These are phyloP conservation scores for Sebastes matsubarae DNA, from an alignment of 2,797 vertebrate genomes.

Conservation along the genomic window DNA sequence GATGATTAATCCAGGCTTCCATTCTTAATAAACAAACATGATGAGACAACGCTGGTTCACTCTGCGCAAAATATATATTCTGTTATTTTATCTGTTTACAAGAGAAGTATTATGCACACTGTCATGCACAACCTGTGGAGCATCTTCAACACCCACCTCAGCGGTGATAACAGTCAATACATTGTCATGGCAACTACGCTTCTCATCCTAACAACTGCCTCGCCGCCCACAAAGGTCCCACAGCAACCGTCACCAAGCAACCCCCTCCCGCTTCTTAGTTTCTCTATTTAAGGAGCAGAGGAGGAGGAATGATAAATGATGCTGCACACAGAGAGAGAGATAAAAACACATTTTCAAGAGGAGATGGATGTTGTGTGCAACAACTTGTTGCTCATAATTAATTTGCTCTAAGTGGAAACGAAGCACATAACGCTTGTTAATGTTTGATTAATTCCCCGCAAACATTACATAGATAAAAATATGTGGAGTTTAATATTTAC, in stretches of 20 bases:
- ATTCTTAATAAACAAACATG: background rate
- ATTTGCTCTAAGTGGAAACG: conserved; percentile 17
- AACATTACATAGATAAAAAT: background rate
- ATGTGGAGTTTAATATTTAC: background rate
- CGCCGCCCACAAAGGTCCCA: conserved; percentile 78
- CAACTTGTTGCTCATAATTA: conserved; percentile 23
- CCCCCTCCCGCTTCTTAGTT: conserved; percentile 71
- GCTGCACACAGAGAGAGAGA: conserved; percentile 21
- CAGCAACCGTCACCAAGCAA: conserved; percentile 83
- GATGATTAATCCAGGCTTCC: background rate
- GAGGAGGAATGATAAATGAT: conserved; percentile 72
- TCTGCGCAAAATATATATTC: background rate
- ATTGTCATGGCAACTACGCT: conserved; percentile 79
- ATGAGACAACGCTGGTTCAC: background rate
- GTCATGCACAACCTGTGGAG: conserved; percentile 74
- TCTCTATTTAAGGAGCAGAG: conserved; percentile 80
- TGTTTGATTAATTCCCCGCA: background rate
- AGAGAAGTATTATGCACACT: conserved; percentile 32
- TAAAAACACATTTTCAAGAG: conserved; percentile 7
- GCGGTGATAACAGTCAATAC: conserved; percentile 71
- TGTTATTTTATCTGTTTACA: conserved; percentile 21
- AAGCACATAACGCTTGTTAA: background rate
- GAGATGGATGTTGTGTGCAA: conserved; percentile 3
- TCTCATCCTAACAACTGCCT: conserved; percentile 80
- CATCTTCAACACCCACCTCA: conserved; percentile 75